Conservation (phyloP, 2,888 invertebrate genomes). For the Axea sp. region DNA sequence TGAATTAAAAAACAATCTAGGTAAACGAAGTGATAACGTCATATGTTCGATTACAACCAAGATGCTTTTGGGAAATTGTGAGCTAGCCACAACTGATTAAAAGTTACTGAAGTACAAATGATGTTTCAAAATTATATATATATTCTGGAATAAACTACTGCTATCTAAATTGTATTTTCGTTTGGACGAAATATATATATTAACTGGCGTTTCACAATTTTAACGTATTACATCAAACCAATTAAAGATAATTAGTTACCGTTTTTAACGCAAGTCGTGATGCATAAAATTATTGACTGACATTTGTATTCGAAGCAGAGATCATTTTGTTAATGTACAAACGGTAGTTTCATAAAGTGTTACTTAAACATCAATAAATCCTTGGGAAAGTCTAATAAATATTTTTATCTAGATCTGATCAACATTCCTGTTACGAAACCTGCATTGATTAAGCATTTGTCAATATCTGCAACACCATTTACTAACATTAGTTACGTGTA, state of each 20-base stretch:
- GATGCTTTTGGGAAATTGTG: conserved; percentile 21
- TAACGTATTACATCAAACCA: too few species aligned
- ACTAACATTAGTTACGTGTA: neutral
- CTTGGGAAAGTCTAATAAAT: conserved; percentile 7
- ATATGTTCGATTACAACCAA: conserved; percentile 6
- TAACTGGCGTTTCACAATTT: too few species aligned
- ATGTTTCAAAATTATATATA: neutral
- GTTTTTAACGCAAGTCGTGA: too few species aligned
- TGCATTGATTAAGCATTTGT: conserved; percentile 14
- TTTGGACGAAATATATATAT: too few species aligned
- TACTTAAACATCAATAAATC: conserved; percentile 20
- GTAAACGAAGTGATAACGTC: too few species aligned
- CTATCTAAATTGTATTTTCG: too few species aligned
- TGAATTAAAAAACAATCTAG: too few species aligned
- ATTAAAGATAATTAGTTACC: too few species aligned
- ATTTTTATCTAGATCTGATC: conserved; percentile 6
- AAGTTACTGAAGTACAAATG: conserved; percentile 7
- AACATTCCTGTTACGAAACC: conserved; percentile 2
- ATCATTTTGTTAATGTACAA: neutral
- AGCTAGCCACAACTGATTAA: conserved; percentile 26
- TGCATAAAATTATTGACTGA: too few species aligned
- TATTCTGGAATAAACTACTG: too few species aligned
- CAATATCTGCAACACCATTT: conserved; percentile 8
- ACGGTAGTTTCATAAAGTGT: conserved; percentile 8
- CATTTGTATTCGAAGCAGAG: too few species aligned